phyloP scores from a whole-genome alignment of 2,797 vertebrate species.

The Euphonia xanthogaster region DNA sequence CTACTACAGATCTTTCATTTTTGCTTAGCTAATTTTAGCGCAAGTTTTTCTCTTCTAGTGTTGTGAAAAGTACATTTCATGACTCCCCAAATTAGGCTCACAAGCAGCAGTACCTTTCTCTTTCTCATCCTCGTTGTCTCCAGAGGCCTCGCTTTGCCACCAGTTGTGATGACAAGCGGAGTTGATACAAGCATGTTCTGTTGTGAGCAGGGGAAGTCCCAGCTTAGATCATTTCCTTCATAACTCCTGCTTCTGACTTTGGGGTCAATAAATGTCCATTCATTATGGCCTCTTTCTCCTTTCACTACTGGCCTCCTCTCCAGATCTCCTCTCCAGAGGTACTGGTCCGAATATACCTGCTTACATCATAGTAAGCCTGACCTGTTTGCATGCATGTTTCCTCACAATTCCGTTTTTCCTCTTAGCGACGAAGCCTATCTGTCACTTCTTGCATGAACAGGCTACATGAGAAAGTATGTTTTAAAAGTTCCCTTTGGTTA shows the following conservation, averaged over 20 bases:
- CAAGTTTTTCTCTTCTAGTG: not conserved
- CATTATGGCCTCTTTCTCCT: not conserved
- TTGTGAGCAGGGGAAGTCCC: rapidly evolving
- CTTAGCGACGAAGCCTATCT: not conserved
- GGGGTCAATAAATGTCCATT: not conserved
- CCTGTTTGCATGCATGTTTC: not conserved
- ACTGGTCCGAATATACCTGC: not conserved
- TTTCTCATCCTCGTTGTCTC: not conserved
- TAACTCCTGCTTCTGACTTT: not conserved
- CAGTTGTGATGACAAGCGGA: not conserved
- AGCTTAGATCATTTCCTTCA: not conserved
- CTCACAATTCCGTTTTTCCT: not conserved
- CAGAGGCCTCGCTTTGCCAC: not conserved
- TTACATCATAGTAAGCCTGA: not conserved
- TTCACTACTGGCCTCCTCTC: not conserved
- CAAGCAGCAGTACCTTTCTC: not conserved
- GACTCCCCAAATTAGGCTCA: not conserved
- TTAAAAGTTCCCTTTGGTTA: not conserved
- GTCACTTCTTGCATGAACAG: not conserved
- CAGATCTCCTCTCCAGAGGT: not conserved
- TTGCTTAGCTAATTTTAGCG: not conserved
- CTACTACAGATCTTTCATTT: not conserved
- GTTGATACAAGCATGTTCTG: not conserved
- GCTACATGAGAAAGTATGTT: not conserved
- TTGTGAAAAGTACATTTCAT: not conserved